Conservation (phyloP, 2,888 invertebrate genomes). For the Tiliacea aurago region DNA sequence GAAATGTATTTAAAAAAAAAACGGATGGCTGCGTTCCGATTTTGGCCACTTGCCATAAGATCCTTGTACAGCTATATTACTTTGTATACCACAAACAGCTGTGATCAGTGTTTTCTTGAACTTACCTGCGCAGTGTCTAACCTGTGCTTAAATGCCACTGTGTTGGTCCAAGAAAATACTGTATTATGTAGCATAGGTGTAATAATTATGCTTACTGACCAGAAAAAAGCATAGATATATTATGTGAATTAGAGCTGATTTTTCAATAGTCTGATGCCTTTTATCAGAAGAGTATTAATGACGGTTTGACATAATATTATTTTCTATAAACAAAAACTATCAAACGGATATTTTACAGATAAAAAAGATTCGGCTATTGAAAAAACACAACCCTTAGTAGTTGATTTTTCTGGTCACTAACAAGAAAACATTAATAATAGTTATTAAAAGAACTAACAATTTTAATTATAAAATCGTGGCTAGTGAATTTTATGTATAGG, state of each 20-base stretch:
- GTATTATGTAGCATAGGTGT: constrained; percentile 30
- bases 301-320: no score
- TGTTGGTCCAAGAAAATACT: constrained; percentile 17
- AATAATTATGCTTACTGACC: constrained; percentile 16
- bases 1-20: neutral
- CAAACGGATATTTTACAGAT: no score
- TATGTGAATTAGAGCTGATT: no score
- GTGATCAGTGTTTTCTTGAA: constrained; percentile 34
- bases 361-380: no score
- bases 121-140: neutral
- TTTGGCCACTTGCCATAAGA: neutral
- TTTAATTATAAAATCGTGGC: constrained; percentile 70
- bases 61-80: neutral
- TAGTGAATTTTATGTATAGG: constrained; percentile 73
- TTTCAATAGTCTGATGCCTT: no score
- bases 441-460: constrained; percentile 48
- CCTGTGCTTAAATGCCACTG: neutral
- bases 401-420: constrained; percentile 15
- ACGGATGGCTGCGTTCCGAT: neutral
- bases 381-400: no score
- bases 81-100: constrained; percentile 25
- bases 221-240: neutral
- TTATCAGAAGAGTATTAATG: no score
- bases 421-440: constrained; percentile 36
- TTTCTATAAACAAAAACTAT: no score